These are phyloP conservation scores for Ciconia nigra DNA, from an alignment of 2,797 vertebrate species.

Conservation along the genomic window DNA sequence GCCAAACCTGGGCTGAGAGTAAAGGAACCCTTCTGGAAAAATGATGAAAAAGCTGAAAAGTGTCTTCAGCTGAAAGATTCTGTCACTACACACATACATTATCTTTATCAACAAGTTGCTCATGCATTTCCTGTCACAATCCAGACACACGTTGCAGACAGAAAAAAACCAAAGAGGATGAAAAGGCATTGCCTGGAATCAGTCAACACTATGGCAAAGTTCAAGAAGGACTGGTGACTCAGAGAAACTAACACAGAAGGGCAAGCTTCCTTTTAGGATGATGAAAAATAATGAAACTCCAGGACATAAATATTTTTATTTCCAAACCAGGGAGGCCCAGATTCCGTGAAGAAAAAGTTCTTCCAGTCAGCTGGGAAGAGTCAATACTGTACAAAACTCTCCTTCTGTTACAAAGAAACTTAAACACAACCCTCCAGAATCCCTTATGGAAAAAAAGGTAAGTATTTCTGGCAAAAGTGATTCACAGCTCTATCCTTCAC, in stretches of 20 bases:
- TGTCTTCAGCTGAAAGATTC: background rate
- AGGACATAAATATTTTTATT: background rate
- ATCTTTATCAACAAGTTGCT: background rate
- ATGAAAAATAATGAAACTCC: background rate
- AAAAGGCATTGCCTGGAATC: background rate
- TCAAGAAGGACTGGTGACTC: background rate
- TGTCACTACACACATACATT: background rate
- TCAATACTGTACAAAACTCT: background rate
- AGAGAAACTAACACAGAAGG: background rate
- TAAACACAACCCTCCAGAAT: background rate
- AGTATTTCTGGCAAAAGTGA: background rate
- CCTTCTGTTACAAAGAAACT: background rate
- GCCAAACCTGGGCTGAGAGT: background rate
- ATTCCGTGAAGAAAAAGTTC: background rate
- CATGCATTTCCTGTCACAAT: background rate
- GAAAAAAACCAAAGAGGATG: background rate
- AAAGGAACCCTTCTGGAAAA: background rate
- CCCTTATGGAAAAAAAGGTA: background rate
- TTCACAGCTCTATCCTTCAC: background rate
- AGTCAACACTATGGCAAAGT: background rate
- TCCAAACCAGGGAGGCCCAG: background rate
- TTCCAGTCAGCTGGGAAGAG: background rate
- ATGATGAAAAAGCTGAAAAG: background rate
- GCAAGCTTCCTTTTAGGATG: background rate
- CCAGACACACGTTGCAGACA: background rate